Percentiles rank a stretch among this genome's conserved stretches.
Evolutionary conservation across 2,797 vertebrate species (phyloP).

Genomic region (Anomalospiza imberbis): DNA sequence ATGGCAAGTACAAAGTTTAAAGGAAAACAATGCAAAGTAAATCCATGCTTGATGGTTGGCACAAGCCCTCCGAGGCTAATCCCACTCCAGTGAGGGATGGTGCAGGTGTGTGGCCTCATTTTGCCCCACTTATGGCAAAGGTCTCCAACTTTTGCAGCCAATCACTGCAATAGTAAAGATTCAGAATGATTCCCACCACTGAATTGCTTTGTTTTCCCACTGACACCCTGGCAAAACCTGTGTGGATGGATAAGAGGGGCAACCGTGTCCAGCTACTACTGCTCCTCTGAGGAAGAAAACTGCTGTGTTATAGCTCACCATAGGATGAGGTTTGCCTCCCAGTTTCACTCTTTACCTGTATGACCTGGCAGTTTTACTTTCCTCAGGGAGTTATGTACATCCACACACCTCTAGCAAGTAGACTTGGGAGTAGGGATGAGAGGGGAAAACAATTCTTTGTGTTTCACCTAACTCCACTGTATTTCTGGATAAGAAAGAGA

Average conservation of each 20-base stretch:
- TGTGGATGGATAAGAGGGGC: background rate
- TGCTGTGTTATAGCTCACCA: background rate
- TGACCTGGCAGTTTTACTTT: background rate
- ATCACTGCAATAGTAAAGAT: background rate
- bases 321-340: background rate
- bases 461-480: background rate
- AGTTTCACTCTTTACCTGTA: background rate
- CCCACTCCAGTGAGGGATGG: background rate
- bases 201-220: background rate
- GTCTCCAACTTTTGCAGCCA: background rate
- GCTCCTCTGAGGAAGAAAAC: background rate
- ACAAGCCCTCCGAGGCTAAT: accelerated
- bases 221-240: background rate
- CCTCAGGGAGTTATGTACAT: background rate
- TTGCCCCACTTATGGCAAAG: background rate
- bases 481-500: background rate
- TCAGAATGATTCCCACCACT: background rate
- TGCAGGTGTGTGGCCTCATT: background rate
- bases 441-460: background rate
- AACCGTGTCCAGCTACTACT: background rate
- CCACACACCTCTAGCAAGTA: background rate
- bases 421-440: background rate
- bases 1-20: background rate
- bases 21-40: background rate
- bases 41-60: accelerated